A percentile compares a stretch with the other conserved stretches of the same genome.
Evolutionary conservation across 2,888 invertebrate species (phyloP).

Genomic region (Nudaria mundana): DNA sequence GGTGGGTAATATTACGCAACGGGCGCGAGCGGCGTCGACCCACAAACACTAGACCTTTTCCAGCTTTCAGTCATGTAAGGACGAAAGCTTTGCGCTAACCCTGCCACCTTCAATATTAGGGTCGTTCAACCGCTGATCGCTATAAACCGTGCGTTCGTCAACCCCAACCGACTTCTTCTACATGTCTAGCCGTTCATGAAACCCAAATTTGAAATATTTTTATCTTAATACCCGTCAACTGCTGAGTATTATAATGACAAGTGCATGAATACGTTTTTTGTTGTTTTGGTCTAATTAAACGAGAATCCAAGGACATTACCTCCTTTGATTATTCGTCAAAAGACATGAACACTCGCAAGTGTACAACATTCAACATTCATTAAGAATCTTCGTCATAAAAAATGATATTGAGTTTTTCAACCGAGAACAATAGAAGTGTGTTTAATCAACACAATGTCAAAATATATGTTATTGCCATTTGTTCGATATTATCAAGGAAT

Average conservation of each 20-base stretch:
- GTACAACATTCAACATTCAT: no score
- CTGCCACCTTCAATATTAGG: conserved; percentile 58
- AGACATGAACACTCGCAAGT: no score
- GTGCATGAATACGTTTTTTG: not conserved
- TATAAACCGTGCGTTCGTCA: conserved; percentile 35
- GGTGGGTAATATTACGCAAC: conserved; percentile 50
- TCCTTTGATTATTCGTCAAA: no score
- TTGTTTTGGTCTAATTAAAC: not conserved
- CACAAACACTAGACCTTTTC: conserved; percentile 52
- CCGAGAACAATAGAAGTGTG: conserved; percentile 2
- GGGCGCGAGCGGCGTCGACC: conserved; percentile 44
- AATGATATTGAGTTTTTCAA: not conserved
- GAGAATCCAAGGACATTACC: no score
- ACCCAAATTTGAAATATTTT: not conserved
- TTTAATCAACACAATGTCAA: conserved; percentile 2
- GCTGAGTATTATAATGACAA: no score
- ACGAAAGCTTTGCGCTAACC: conserved; percentile 58
- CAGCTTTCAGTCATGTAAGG: conserved; percentile 61
- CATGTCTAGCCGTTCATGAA: conserved; percentile 11
- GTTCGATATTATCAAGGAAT: conserved; percentile 4
- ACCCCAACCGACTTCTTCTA: conserved; percentile 21
- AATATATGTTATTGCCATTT: conserved; percentile 4
- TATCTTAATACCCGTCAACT: not conserved
- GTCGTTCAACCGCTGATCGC: conserved; percentile 51
- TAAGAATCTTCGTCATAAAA: no score